Evolutionary conservation across 1,140 invertebrate genomes (phyloP).

Genomic region (Magallana angulata): DNA sequence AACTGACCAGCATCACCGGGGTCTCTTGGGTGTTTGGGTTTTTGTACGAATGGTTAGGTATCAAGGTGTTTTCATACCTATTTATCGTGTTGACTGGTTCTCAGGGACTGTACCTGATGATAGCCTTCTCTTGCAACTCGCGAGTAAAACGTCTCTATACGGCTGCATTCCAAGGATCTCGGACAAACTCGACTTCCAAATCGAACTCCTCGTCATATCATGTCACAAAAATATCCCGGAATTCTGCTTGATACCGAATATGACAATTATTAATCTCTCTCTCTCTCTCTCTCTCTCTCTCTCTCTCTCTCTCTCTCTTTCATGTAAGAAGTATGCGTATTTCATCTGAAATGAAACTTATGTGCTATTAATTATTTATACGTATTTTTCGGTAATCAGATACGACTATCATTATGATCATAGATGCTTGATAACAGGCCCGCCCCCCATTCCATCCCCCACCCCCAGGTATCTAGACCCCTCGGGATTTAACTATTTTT

Average conservation of each 20-base stretch:
- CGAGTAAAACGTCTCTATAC: constrained; percentile 39
- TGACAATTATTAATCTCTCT: no score
- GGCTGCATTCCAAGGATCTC: neutral
- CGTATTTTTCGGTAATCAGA: no score
- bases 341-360: no score
- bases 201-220: neutral
- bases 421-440: no score
- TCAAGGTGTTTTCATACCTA: constrained; percentile 31
- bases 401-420: no score
- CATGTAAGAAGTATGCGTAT: no score
- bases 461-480: no score
- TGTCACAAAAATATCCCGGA: neutral
- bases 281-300: no score
- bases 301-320: no score
- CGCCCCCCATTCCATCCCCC: no score
- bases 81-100: constrained; percentile 28
- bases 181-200: neutral
- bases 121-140: constrained; percentile 50
- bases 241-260: neutral
- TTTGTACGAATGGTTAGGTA: constrained; percentile 4
- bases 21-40: constrained; percentile 51
- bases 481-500: no score
- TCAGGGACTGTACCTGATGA: constrained; percentile 47
- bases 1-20: constrained; percentile 50
- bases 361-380: no score